Evolutionary conservation across 2,797 vertebrate genomes (phyloP).

Genomic region (Cuculus canorus): DNA sequence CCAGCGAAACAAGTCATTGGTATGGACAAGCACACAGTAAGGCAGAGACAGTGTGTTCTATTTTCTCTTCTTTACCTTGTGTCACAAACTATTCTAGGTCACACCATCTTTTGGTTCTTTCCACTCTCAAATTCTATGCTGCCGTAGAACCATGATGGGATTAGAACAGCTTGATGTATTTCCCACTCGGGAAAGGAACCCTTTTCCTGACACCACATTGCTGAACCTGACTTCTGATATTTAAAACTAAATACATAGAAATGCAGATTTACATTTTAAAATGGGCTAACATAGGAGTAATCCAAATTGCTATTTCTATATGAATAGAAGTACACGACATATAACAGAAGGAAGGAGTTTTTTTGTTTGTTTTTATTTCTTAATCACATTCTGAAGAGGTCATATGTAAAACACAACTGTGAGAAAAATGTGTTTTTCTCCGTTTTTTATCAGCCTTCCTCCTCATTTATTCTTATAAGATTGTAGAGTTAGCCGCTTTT

Average conservation of each 20-base stretch:
- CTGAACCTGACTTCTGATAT: neutral
- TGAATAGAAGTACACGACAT: neutral
- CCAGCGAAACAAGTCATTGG: neutral
- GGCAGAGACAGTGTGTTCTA: neutral
- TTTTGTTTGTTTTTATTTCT: constrained; percentile 14
- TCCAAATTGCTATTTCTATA: neutral
- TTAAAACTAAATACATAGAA: neutral
- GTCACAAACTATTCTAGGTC: neutral
- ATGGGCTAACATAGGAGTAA: neutral
- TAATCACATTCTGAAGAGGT: constrained; percentile 33
- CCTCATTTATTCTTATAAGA: neutral
- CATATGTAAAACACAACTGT: neutral
- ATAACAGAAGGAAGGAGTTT: neutral
- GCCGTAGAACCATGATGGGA: neutral
- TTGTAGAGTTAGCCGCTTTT: neutral
- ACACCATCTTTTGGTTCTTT: neutral
- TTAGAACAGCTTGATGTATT: neutral
- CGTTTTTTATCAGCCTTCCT: neutral
- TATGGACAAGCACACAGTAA: neutral
- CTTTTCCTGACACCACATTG: neutral
- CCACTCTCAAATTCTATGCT: neutral
- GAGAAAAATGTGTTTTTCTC: neutral
- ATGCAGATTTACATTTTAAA: neutral
- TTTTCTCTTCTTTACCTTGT: neutral
- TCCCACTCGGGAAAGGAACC: neutral